Conservation (phyloP, 2,113 vertebrate genomes). For the Raja brachyura region DNA sequence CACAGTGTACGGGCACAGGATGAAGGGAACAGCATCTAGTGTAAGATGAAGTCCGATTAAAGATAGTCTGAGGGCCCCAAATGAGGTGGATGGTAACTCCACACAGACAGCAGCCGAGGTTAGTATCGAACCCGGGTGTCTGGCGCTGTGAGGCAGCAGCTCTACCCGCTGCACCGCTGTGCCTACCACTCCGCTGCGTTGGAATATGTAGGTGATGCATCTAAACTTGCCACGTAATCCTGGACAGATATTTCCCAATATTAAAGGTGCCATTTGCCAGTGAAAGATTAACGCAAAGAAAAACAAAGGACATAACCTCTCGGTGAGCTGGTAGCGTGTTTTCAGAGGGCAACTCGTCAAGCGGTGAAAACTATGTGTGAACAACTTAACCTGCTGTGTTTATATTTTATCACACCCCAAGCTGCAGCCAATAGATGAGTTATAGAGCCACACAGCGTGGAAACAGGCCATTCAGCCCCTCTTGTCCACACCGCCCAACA, state of each 20-base stretch:
- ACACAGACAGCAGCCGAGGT: no score
- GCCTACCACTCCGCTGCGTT: neutral
- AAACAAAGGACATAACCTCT: slow-evolving; percentile 7
- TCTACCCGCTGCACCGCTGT: no score
- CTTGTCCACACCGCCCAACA: no score
- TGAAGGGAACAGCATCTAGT: no score
- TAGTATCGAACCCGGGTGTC: no score
- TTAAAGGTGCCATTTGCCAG: slow-evolving; percentile 16
- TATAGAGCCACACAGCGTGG: neutral
- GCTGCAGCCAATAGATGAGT: neutral
- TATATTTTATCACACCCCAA: slow-evolving; percentile 12
- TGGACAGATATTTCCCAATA: slow-evolving; percentile 32
- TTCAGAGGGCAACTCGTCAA: neutral
- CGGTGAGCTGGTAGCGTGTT: neutral
- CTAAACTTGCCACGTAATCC: neutral
- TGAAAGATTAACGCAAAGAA: slow-evolving; percentile 37
- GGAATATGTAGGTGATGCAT: neutral
- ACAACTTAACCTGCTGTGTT: neutral
- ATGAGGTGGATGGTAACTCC: no score
- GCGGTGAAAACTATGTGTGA: slow-evolving; percentile 21
- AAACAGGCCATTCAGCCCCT: no score
- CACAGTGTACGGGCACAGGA: no score
- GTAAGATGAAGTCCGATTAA: no score
- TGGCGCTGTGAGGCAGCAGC: no score
- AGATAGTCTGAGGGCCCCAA: no score